These are phyloP conservation scores for Rhyzopertha dominica DNA, from an alignment of 1,140 invertebrate species.

Conservation along the genomic window DNA sequence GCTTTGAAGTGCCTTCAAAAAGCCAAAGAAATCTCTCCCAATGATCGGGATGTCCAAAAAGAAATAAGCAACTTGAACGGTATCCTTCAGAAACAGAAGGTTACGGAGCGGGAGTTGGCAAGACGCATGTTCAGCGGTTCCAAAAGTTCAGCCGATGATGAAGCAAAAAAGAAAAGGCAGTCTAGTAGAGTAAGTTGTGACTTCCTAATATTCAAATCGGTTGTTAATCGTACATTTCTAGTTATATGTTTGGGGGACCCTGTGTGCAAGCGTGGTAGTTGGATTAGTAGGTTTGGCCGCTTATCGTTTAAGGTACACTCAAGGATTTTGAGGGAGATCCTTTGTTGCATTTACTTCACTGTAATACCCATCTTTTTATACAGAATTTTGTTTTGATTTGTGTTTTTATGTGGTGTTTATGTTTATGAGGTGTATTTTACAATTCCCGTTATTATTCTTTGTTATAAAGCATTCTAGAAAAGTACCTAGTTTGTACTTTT, in stretches of 20 bases:
- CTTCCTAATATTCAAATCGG: neutral
- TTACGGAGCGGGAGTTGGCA: conserved; percentile 36
- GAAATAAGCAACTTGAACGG: conserved; percentile 27
- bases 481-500: no score
- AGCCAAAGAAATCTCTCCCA: conserved; percentile 30
- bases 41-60: conserved; percentile 33
- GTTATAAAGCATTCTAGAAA: no score
- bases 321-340: conserved; percentile 6
- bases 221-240: conserved; percentile 23
- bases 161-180: conserved; percentile 11
- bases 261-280: conserved; percentile 54
- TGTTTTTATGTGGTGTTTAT: no score
- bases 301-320: conserved; percentile 54
- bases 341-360: neutral
- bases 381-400: no score
- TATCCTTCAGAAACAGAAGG: conserved; percentile 37
- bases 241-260: conserved; percentile 54
- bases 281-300: conserved; percentile 55
- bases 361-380: no score
- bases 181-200: neutral
- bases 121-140: conserved; percentile 34
- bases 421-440: no score
- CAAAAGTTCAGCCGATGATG: conserved; percentile 9
- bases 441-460: no score
- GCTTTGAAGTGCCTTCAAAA: conserved; percentile 37